A percentile compares a stretch with the other conserved stretches of the same genome.
Evolutionary conservation across 2,888 invertebrate species (phyloP).

Genomic region (Ramazzottius varieornatus): DNA sequence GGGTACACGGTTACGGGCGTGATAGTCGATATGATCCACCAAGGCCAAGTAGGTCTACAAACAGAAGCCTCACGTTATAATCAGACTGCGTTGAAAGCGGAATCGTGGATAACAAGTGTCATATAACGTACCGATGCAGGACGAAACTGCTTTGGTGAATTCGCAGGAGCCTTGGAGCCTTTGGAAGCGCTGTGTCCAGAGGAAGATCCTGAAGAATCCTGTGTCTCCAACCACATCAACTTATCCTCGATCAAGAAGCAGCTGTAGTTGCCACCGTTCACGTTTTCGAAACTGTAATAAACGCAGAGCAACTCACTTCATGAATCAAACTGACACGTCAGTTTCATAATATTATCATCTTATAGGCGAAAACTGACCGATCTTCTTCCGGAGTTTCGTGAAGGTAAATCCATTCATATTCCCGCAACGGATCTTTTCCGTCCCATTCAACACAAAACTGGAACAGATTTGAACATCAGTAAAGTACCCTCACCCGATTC

Average conservation of each 20-base stretch:
- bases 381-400: background rate
- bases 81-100: background rate
- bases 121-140: background rate
- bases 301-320: background rate
- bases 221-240: background rate
- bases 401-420: background rate
- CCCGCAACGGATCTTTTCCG: background rate
- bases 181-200: background rate
- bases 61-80: background rate
- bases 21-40: background rate
- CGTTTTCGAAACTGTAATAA: background rate
- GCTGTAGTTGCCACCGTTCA: background rate
- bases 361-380: background rate
- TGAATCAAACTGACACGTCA: no score
- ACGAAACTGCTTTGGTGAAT: background rate
- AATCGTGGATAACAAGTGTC: background rate
- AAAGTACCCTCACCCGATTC: no score
- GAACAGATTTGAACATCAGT: no score
- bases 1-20: background rate
- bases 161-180: background rate
- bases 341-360: no score
- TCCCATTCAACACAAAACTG: constrained; percentile 2
- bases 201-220: background rate
- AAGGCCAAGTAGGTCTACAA: background rate
- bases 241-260: background rate